A percentile compares a stretch with the other conserved stretches of the same genome.
Conservation (phyloP, 2,888 invertebrate species). For the Entomobrya multifasciata region DNA sequence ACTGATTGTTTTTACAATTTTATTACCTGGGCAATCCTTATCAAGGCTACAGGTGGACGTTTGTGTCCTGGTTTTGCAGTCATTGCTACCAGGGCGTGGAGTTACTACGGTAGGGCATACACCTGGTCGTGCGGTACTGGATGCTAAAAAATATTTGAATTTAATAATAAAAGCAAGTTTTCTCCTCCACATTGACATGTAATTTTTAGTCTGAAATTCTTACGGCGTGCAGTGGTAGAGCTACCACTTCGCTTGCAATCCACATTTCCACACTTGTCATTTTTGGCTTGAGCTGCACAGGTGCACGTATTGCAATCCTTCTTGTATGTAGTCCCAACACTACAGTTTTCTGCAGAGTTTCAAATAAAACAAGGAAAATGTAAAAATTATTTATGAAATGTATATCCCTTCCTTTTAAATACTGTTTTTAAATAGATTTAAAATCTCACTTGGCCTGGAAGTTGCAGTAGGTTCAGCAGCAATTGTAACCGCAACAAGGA, state of each 20-base stretch:
- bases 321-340: conserved; percentile 74
- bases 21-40: conserved; percentile 75
- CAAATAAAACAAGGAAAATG: not conserved
- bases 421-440: too few species aligned
- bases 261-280: conserved; percentile 76
- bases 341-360: conserved; percentile 71
- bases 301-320: conserved; percentile 79
- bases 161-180: too few species aligned
- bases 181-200: too few species aligned
- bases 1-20: not conserved
- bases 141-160: conserved; percentile 61
- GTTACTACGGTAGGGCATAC: conserved; percentile 77
- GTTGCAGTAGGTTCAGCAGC: conserved; percentile 63
- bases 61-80: conserved; percentile 70
- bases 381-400: too few species aligned
- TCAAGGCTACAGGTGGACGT: conserved; percentile 74
- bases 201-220: not conserved
- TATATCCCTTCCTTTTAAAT: too few species aligned
- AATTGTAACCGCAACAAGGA: conserved; percentile 59
- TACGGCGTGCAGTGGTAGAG: conserved; percentile 69
- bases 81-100: conserved; percentile 75
- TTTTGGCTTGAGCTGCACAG: conserved; percentile 70
- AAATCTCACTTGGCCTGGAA: conserved; percentile 74
- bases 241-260: conserved; percentile 72
- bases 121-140: conserved; percentile 74